Evolutionary conservation across 2,888 invertebrate species (phyloP).

Genomic region (Parnassius apollo): DNA sequence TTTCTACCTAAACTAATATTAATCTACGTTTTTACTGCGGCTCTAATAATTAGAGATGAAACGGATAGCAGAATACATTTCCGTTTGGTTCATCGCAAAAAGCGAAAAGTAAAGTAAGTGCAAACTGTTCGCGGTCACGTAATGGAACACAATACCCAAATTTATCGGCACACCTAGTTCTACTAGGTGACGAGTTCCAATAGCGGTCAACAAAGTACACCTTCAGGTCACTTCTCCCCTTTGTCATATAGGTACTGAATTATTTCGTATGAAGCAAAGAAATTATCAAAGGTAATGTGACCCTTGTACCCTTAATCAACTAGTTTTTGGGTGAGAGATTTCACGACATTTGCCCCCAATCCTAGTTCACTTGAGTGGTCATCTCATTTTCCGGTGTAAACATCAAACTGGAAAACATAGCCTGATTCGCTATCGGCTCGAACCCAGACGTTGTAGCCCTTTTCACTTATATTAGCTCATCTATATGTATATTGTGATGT

Average conservation of each 20-base stretch:
- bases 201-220: too few relatives aligned
- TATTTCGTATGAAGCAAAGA: constrained; percentile 21
- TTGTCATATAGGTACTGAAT: constrained; percentile 25
- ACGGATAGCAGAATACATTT: too few relatives aligned
- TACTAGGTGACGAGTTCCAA: too few relatives aligned
- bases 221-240: not conserved
- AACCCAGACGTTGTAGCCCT: not conserved
- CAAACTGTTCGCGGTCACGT: too few relatives aligned
- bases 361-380: constrained; percentile 26
- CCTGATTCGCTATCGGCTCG: not conserved
- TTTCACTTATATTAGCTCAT: not conserved
- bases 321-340: constrained; percentile 24
- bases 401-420: not conserved
- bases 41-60: too few relatives aligned
- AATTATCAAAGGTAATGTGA: constrained; percentile 20
- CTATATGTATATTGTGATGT: not conserved
- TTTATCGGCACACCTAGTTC: too few relatives aligned
- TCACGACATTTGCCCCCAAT: constrained; percentile 27
- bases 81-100: too few relatives aligned
- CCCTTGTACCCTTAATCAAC: constrained; percentile 20
- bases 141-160: too few relatives aligned
- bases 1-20: too few relatives aligned
- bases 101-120: too few relatives aligned
- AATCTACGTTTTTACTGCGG: too few relatives aligned
- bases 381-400: constrained; percentile 4